Evolutionary conservation across 2,113 vertebrate genomes (phyloP).

Genomic region (Cromileptes altivelis): DNA sequence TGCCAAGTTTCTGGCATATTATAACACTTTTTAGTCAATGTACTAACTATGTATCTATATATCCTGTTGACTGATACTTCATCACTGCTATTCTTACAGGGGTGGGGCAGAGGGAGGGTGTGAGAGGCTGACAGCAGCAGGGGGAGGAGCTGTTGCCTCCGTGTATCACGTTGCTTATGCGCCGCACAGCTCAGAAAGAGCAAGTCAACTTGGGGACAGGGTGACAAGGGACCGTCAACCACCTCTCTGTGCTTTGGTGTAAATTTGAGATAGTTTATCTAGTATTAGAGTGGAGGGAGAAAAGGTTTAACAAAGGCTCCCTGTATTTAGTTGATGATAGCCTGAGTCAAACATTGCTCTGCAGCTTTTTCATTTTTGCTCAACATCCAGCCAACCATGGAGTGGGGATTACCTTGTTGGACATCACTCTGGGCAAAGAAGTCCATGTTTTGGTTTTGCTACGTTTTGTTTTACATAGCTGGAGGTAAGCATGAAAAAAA

Average conservation of each 20-base stretch:
- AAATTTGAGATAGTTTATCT: background rate
- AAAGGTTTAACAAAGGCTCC: background rate
- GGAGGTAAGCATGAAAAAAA: conserved; percentile 49
- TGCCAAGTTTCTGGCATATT: background rate
- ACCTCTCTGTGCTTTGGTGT: background rate
- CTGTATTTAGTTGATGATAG: background rate
- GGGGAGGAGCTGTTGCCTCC: conserved; percentile 40
- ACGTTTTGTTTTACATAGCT: conserved; percentile 20
- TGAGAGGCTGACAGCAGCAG: conserved; percentile 7
- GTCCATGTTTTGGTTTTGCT: conserved; percentile 28
- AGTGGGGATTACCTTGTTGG: background rate
- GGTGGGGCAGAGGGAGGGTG: conserved; percentile 21
- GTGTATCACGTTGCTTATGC: conserved; percentile 7
- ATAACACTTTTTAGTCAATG: too few species aligned
- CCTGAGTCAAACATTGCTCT: background rate
- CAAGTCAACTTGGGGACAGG: background rate
- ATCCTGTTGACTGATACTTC: background rate
- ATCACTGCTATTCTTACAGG: background rate
- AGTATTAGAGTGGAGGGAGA: background rate
- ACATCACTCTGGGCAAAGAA: conserved; percentile 2
- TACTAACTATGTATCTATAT: background rate
- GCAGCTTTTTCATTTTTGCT: background rate
- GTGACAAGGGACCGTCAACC: conserved; percentile 3
- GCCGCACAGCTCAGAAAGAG: background rate
- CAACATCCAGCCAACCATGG: conserved; percentile 40